Conservation (phyloP, 2,113 vertebrate species). For the Bostrychus sinensis region DNA sequence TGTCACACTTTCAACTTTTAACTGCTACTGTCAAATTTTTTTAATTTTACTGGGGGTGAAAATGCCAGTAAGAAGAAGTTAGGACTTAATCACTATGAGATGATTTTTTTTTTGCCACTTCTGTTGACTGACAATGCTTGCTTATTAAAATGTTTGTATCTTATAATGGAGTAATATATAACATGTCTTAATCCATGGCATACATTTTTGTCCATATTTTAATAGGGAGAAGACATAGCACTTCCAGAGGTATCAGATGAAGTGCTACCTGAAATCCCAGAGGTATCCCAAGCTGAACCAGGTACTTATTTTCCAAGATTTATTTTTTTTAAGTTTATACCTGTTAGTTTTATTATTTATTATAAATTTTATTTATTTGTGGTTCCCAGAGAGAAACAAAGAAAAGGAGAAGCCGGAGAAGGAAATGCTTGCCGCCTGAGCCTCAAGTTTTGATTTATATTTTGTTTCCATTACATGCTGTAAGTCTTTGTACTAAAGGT, state of each 20-base stretch:
- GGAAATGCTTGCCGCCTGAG: constrained; percentile 77
- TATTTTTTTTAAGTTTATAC: not conserved
- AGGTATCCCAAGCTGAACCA: constrained; percentile 68
- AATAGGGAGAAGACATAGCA: constrained; percentile 81
- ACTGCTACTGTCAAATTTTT: no score
- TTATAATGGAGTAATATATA: no score
- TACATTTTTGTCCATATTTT: not conserved
- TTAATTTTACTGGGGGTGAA: no score
- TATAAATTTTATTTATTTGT: constrained; percentile 19
- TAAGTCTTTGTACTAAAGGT: constrained; percentile 10
- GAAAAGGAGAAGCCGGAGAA: constrained; percentile 61
- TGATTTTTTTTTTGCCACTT: no score
- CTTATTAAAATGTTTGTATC: no score
- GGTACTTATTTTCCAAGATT: constrained; percentile 64
- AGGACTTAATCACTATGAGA: no score
- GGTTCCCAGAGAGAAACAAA: constrained; percentile 68
- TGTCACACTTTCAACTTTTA: no score
- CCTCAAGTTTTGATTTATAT: constrained; percentile 20
- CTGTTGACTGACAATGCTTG: no score
- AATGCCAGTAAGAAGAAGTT: no score
- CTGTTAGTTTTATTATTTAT: constrained; percentile 17
- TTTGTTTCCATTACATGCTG: constrained; percentile 11
- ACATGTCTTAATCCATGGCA: not conserved
- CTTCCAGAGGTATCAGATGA: constrained; percentile 89
- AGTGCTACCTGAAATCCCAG: constrained; percentile 72